Evolutionary conservation across 1,140 invertebrate species (phyloP).

Genomic region (Chrysopa pallens): DNA sequence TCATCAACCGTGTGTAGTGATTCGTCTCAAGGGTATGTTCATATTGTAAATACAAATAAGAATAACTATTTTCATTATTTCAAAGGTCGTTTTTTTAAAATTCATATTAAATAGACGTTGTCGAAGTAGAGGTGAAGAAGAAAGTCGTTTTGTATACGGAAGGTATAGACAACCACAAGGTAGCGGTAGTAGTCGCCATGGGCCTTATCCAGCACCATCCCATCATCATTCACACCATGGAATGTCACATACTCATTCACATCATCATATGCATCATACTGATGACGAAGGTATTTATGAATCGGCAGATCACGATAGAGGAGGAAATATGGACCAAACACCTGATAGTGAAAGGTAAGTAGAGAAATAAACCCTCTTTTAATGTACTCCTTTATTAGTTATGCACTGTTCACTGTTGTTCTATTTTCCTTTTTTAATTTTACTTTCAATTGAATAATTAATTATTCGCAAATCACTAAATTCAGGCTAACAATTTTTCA

Average conservation of each 20-base stretch:
- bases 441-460: no score
- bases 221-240: conserved; percentile 12
- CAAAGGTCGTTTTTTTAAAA: neutral
- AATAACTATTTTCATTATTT: conserved; percentile 2
- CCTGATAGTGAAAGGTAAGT: conserved; percentile 72
- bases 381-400: no score
- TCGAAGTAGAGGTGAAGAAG: conserved; percentile 33
- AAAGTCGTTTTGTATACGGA: conserved; percentile 60
- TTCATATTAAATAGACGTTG: conserved; percentile 21
- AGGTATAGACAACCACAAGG: conserved; percentile 57
- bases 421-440: no score
- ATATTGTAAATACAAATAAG: conserved; percentile 19
- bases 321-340: conserved; percentile 37
- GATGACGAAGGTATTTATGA: conserved; percentile 74
- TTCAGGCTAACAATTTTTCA: no score
- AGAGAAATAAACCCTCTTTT: neutral
- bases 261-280: conserved; percentile 29
- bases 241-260: conserved; percentile 25
- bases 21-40: conserved; percentile 47
- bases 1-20: conserved; percentile 57
- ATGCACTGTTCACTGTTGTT: no score
- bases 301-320: conserved; percentile 56
- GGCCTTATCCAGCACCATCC: conserved; percentile 17
- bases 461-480: no score
- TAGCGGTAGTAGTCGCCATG: conserved; percentile 27